A percentile compares a stretch with the other conserved stretches of the same genome.
Conservation (phyloP, 2,113 vertebrate genomes). For the Oenanthe oenanthe region DNA sequence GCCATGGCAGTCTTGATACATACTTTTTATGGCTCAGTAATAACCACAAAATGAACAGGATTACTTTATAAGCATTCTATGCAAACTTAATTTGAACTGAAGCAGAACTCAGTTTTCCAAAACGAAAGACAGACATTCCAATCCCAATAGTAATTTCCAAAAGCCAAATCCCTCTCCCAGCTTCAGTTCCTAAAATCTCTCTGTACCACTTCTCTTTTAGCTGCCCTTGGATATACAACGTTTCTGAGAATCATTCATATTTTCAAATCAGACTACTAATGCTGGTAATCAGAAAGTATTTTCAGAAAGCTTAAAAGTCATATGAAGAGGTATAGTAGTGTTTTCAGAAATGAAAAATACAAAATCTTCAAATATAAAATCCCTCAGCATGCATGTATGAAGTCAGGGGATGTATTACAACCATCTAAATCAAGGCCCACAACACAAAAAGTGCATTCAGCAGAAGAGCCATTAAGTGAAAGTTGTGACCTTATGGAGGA, state of each 20-base stretch:
- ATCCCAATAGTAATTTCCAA: neutral
- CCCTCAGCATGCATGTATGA: no score
- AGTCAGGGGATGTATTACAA: neutral
- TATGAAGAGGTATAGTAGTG: neutral
- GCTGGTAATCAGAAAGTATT: neutral
- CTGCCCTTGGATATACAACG: neutral
- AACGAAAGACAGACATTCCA: neutral
- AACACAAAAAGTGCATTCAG: neutral
- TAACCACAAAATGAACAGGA: neutral
- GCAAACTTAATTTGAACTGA: neutral
- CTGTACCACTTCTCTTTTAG: neutral
- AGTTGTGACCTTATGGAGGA: neutral
- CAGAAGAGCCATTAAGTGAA: neutral
- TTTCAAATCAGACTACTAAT: neutral
- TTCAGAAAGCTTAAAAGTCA: neutral
- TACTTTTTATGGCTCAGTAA: neutral
- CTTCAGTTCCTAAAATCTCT: neutral
- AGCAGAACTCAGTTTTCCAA: neutral
- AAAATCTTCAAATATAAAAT: neutral
- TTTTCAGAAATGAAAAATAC: neutral
- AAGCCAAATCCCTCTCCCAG: neutral
- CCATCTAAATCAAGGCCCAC: neutral
- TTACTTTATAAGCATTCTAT: neutral
- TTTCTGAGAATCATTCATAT: neutral
- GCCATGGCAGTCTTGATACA: neutral